Evolutionary conservation across 2,113 vertebrate genomes (phyloP), one percentile per base, ranked within the genome.

Genomic region (Aplodontia rufa): DNA sequence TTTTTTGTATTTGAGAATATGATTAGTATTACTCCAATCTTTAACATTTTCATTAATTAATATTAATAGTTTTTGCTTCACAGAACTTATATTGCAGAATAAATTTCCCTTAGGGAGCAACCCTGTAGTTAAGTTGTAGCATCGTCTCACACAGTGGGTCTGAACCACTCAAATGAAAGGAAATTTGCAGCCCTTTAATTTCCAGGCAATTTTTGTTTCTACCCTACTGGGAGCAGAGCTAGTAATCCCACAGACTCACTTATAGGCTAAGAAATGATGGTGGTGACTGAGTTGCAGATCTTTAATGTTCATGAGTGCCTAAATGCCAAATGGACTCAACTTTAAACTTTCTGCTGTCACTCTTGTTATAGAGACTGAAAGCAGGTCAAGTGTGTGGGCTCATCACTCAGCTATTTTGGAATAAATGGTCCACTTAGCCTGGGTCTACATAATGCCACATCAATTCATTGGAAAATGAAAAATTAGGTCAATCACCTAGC

Each of bases 371-470:
- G 51, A 90, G 60, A 24, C 62, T 92, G 49, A 89, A 93, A 90
- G 72, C 78, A 92, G 80, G 72, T 66, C 91, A 95, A 94, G 32
- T 84, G 7, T 79, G 35, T 79, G 47, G 37, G 28, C 37, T 94
- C 16, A 91, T 91, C 53, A 69, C 83, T 96, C 79, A 91, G 51
- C 86, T 97, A 84, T 84, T 97, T 97, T 91, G 78, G 53, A 92
- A 92, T 84, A 76, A 92, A 74, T 85, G 45, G 58, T 88, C 60
- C 60, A 86, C 53, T 96, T 92, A 82, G 78, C 40, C 51, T 96
- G 64, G 13, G 28, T 81, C 81, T 93, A 89, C 66, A 66, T 83
- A 92, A 79, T 93, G 45, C 37, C 69, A 85, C 17, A 81, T 87
- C 62, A 92, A 42, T 16, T 95, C 53, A 58, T 22, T 91, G 72